Conservation (phyloP, 1,140 invertebrate species). For the Trypoxylus dichotomus region DNA sequence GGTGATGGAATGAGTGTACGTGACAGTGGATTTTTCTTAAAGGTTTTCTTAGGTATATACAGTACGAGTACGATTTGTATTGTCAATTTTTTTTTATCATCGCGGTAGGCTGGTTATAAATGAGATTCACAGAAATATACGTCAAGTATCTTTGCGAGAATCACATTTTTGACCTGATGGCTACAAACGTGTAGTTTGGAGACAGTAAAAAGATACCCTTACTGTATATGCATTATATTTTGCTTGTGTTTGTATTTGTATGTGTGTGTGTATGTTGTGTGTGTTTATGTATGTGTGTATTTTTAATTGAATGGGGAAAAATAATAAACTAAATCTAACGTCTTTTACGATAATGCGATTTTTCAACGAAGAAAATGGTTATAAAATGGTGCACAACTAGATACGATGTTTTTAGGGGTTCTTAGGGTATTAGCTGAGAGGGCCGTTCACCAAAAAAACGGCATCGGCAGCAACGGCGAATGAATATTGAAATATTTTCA, state of each 20-base stretch:
- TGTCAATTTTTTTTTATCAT: background rate
- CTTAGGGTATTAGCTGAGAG: background rate
- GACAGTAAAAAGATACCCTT: background rate
- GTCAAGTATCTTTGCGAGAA: too few relatives aligned
- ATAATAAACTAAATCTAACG: too few relatives aligned
- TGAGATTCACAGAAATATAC: too few relatives aligned
- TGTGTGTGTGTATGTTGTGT: background rate
- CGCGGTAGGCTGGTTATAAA: too few relatives aligned
- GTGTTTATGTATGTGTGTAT: too few relatives aligned
- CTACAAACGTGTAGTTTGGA: background rate
- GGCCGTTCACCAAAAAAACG: slow-evolving; percentile 31
- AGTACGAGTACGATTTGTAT: background rate
- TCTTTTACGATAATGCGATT: too few relatives aligned
- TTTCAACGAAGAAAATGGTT: too few relatives aligned
- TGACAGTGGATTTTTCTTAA: background rate
- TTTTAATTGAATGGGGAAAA: too few relatives aligned
- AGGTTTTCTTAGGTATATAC: background rate
- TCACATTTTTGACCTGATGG: background rate
- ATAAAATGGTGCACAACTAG: background rate
- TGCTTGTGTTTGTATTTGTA: background rate
- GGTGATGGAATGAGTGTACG: slow-evolving; percentile 28
- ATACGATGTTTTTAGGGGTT: background rate
- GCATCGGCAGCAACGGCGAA: slow-evolving; percentile 30
- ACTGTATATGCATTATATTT: background rate
- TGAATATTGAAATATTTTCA: slow-evolving; percentile 1